These are phyloP conservation scores for Lerema accius DNA, from an alignment of 1,140 invertebrate genomes.

Conservation along the genomic window DNA sequence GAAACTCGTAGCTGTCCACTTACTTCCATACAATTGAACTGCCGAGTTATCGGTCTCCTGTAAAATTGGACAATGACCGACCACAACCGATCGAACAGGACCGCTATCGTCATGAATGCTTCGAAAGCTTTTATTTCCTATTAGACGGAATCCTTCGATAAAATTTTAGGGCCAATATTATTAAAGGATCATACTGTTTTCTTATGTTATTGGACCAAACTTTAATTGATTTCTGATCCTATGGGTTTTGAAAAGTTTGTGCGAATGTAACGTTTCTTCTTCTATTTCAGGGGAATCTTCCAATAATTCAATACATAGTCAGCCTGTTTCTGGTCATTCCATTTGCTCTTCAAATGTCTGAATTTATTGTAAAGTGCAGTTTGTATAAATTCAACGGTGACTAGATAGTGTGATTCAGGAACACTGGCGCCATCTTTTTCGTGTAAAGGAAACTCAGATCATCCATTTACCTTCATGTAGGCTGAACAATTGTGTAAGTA, in stretches of 20 bases:
- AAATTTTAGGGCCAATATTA: conserved; percentile 40
- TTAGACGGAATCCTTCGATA: conserved; percentile 45
- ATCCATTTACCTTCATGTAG: too few species aligned
- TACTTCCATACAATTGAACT: conserved; percentile 72
- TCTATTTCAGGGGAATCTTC: too few species aligned
- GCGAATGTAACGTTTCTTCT: too few species aligned
- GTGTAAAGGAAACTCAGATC: too few species aligned
- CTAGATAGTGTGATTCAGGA: too few species aligned
- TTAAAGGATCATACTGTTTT: conserved; percentile 8
- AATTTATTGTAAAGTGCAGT: too few species aligned
- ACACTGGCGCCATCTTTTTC: too few species aligned
- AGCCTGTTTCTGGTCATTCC: too few species aligned
- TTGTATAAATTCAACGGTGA: too few species aligned
- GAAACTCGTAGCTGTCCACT: conserved; percentile 47
- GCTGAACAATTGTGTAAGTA: conserved; percentile 22
- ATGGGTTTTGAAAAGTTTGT: conserved; percentile 5
- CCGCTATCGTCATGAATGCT: conserved; percentile 49
- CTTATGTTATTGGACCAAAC: conserved; percentile 13
- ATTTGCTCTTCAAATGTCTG: too few species aligned
- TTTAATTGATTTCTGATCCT: background rate
- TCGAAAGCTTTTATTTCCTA: conserved; percentile 44
- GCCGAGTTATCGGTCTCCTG: conserved; percentile 57
- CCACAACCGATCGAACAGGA: conserved; percentile 31
- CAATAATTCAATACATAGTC: too few species aligned
- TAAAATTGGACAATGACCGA: conserved; percentile 57